phyloP scores from a whole-genome alignment of 2,797 vertebrate genomes.

The Pogoniulus pusillus region DNA sequence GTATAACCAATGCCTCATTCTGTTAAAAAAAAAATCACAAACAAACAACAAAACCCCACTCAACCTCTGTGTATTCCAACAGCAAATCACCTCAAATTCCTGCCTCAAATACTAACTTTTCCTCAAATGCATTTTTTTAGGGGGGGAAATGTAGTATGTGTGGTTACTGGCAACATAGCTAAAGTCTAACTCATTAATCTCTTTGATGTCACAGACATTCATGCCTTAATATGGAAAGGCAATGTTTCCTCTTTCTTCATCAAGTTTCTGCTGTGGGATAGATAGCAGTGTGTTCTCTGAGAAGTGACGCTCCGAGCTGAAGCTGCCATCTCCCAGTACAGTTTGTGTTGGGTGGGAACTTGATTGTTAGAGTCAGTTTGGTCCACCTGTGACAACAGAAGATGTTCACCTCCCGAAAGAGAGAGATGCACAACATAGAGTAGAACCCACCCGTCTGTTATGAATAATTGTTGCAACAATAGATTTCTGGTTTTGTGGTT shows the following conservation, averaged over 20 bases:
- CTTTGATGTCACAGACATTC: background rate
- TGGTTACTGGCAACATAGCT: background rate
- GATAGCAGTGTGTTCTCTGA: background rate
- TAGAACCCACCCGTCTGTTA: background rate
- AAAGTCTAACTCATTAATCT: background rate
- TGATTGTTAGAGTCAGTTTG: background rate
- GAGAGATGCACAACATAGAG: background rate
- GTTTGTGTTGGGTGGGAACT: background rate
- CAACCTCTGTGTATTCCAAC: background rate
- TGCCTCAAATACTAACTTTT: background rate
- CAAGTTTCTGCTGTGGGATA: background rate
- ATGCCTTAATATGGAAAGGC: background rate
- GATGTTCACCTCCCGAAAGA: background rate
- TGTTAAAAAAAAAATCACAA: too few relatives aligned
- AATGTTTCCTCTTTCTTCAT: background rate
- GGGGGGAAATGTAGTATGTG: background rate
- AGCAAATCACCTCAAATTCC: background rate
- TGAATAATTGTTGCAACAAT: background rate
- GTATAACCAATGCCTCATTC: background rate
- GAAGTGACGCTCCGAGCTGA: background rate
- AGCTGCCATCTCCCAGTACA: background rate
- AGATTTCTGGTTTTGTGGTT: background rate
- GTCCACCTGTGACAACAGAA: background rate
- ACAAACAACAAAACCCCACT: too few relatives aligned
- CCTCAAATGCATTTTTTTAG: background rate